Evolutionary conservation across 2,888 invertebrate species (phyloP), one percentile per base, ranked within the genome.

Genomic region (Eupithecia centaureata): DNA sequence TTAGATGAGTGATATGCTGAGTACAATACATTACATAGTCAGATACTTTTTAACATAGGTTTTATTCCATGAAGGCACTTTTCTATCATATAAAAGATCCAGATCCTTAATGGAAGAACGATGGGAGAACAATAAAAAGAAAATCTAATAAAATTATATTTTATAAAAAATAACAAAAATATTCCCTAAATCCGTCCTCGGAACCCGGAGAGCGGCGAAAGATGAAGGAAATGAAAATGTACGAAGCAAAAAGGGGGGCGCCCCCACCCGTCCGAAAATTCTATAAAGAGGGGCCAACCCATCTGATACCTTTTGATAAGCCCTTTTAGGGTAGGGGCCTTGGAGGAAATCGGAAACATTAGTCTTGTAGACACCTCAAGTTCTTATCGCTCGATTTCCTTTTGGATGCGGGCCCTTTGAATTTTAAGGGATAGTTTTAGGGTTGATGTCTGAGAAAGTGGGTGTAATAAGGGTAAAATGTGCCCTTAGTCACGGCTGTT

Each of bases 141-240:
- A n/a, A n/a, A n/a, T n/a, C n/a, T n/a, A n/a, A n/a, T n/a, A n/a
- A n/a, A n/a, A n/a, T n/a, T n/a, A n/a, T n/a, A 30, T 5, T 28
- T 15, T n/a, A 5, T 10, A 1, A 7, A 7, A 42, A 18, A 0
- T 8, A 5, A 32, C 12, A 61, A 61, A 69, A 58, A 52, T 25
- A 30, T 28, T 10, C n/a, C 70, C 82, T 70, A 35, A 89, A 65
- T 91, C 71, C 91, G 76, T 64, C 82, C 82, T 89, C 81, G 82
- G 71, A 58, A 74, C 84, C 84, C 87, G 87, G 85, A 87, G 86
- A 88, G 90, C 90, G 87, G 91, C 88, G 91, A 93, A 93, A 93
- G 92, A 92, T 93, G 92, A 92, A 93, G 92, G 92, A 93, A 93
- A 93, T 93, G 92, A 93, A 92, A 92, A 91, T 91, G 92, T 92